Percentiles rank a stretch among this genome's conserved stretches.
Conservation (phyloP, 2,888 invertebrate species). For the Sinodicranocentrus sp. region DNA sequence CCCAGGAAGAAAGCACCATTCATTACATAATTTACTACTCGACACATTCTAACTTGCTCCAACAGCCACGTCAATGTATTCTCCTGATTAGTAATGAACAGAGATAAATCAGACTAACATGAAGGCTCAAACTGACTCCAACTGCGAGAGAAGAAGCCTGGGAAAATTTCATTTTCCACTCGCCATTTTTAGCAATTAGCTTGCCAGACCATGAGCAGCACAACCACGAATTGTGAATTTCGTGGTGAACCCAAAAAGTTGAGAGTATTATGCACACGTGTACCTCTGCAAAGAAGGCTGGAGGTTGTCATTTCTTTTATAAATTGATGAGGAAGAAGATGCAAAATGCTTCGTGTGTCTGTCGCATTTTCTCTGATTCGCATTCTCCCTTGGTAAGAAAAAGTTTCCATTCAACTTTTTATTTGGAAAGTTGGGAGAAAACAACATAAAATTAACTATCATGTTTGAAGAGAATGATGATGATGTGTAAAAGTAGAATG, state of each 20-base stretch:
- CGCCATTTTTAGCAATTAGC: conserved; percentile 19
- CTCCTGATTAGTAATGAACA: conserved; percentile 1
- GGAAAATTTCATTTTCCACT: conserved; percentile 16
- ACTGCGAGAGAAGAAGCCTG: background rate
- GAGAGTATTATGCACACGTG: too few relatives aligned
- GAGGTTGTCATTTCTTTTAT: too few relatives aligned
- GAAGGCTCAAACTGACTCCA: too few relatives aligned
- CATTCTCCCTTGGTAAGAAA: too few relatives aligned
- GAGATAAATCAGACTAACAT: conserved; percentile 23
- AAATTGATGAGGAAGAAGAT: too few relatives aligned
- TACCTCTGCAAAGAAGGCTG: too few relatives aligned
- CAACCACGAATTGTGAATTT: background rate
- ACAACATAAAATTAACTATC: conserved; percentile 26
- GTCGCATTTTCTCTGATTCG: too few relatives aligned
- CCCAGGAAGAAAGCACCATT: conserved; percentile 56
- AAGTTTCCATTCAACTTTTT: background rate
- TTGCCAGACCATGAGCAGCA: background rate
- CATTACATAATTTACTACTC: conserved; percentile 51
- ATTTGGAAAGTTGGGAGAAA: conserved; percentile 6
- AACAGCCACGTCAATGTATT: conserved; percentile 12
- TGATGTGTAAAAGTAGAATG: conserved; percentile 10
- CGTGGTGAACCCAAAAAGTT: background rate
- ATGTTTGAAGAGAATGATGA: conserved; percentile 13
- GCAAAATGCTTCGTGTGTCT: too few relatives aligned
- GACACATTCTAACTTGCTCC: background rate